Conservation (phyloP, 2,797 vertebrate species). For the Pangasius larnaudii region DNA sequence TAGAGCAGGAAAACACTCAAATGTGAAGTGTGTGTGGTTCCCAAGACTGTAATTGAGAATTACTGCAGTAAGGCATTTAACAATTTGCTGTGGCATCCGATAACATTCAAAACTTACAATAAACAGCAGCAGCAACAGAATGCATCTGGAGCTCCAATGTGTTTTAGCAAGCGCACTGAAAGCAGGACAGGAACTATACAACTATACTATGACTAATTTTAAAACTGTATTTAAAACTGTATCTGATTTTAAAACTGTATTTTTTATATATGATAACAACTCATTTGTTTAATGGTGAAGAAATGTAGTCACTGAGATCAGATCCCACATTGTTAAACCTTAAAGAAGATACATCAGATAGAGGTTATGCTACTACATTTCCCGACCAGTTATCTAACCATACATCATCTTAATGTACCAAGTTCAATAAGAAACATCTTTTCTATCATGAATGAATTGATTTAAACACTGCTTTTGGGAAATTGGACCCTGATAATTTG, state of each 20-base stretch:
- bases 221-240: not conserved
- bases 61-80: constrained; percentile 52
- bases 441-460: not conserved
- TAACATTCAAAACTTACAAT: constrained; percentile 51
- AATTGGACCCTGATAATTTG: constrained; percentile 34
- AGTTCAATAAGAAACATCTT: constrained; percentile 5
- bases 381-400: constrained; percentile 17
- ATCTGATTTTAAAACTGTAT: not conserved
- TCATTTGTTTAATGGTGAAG: not conserved
- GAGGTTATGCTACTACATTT: not conserved
- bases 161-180: constrained; percentile 31
- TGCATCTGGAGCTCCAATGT: constrained; percentile 21
- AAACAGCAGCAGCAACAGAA: constrained; percentile 35
- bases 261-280: not conserved
- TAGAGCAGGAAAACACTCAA: constrained; percentile 3
- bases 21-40: not conserved
- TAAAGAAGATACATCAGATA: constrained; percentile 6
- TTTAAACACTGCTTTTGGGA: constrained; percentile 18
- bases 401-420: constrained; percentile 17
- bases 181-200: constrained; percentile 26
- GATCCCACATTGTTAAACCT: not conserved
- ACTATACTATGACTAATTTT: not conserved
- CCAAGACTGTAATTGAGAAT: constrained; percentile 23
- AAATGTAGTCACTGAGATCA: constrained; percentile 19
- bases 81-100: constrained; percentile 49